A percentile compares a stretch with the other conserved stretches of the same genome.
These are phyloP conservation scores for Engraulis encrasicolus DNA, from an alignment of 2,113 vertebrate species.

Conservation along the genomic window DNA sequence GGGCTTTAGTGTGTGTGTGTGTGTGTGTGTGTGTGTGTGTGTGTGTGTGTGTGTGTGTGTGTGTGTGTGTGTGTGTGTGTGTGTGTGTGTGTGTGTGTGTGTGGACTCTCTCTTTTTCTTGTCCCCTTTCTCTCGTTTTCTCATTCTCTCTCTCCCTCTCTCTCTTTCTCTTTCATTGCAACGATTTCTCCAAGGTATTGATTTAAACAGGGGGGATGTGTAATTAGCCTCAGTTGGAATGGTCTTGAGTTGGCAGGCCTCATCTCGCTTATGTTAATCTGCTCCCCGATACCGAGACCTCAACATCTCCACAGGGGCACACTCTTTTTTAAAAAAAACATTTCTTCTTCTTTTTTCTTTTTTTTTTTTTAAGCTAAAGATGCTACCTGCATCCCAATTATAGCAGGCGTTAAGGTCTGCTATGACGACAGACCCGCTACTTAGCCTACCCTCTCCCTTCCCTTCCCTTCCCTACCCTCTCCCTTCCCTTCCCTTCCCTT, in stretches of 20 bases:
- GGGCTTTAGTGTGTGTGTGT: background rate
- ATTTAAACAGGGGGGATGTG: slow-evolving; percentile 58
- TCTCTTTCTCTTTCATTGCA: slow-evolving; percentile 40
- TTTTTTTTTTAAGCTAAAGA: slow-evolving; percentile 45
- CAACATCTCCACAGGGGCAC: slow-evolving; percentile 52
- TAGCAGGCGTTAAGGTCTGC: slow-evolving; percentile 35
- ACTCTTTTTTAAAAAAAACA: slow-evolving; percentile 1
- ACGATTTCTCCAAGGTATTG: slow-evolving; percentile 61
- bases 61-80: no score
- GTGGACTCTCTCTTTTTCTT: background rate
- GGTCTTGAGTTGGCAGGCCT: slow-evolving; percentile 53
- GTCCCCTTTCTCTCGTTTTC: background rate
- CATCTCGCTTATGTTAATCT: slow-evolving; percentile 64
- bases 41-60: no score
- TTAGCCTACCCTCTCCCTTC: background rate
- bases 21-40: background rate
- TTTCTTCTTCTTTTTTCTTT: no score
- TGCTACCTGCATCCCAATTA: slow-evolving; percentile 61
- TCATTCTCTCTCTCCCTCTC: background rate
- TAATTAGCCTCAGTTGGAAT: slow-evolving; percentile 62
- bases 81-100: no score
- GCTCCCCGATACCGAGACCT: slow-evolving; percentile 48
- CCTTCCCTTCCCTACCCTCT: no score
- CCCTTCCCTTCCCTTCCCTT: no score
- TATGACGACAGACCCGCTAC: slow-evolving; percentile 30